These are phyloP conservation scores for Stenotaenia linearis DNA, from an alignment of 2,888 invertebrate species.

Conservation along the genomic window DNA sequence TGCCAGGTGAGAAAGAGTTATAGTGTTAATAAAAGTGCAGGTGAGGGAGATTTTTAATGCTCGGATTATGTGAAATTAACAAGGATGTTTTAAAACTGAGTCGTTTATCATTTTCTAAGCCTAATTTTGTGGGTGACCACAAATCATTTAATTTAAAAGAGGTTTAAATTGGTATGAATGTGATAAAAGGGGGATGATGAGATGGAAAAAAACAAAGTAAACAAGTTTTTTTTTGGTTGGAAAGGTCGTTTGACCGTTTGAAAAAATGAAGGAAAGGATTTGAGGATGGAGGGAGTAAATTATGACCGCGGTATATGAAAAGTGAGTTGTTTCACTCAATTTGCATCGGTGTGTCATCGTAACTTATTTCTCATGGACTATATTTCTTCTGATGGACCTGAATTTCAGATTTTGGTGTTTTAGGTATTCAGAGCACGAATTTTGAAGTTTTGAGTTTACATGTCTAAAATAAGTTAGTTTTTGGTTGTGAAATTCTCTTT, in stretches of 20 bases:
- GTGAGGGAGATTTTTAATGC: neutral
- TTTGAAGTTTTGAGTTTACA: no score
- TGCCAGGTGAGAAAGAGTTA: constrained; percentile 60
- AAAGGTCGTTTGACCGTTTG: no score
- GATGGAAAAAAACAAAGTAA: neutral
- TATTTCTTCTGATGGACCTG: neutral
- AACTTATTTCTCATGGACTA: neutral
- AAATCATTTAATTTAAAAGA: neutral
- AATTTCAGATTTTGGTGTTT: neutral
- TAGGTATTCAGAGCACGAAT: no score
- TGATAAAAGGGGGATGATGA: neutral
- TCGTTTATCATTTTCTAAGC: neutral
- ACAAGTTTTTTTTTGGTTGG: neutral
- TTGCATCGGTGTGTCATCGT: neutral
- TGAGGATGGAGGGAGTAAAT: neutral
- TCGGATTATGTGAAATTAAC: neutral
- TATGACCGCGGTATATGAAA: neutral
- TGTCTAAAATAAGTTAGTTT: no score
- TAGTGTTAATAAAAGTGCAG: neutral
- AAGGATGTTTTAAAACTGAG: neutral
- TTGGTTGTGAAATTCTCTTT: no score
- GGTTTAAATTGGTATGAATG: neutral
- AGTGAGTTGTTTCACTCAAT: neutral
- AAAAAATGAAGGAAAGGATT: neutral
- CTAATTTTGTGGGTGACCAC: neutral